Conservation (phyloP, 2,888 invertebrate species). For the Sarcophaga variegata region DNA sequence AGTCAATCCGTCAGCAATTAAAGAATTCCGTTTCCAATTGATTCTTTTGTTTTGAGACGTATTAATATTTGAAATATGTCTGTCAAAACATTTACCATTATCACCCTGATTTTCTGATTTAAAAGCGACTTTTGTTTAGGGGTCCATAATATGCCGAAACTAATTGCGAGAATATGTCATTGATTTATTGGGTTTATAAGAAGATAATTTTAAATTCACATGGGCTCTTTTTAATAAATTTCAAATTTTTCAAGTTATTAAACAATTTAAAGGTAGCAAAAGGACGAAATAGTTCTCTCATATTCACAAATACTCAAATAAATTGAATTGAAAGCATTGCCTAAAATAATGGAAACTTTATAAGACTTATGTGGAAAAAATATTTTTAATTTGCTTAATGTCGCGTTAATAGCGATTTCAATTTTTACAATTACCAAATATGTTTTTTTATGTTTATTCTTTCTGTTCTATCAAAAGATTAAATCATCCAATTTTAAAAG, state of each 20-base stretch:
- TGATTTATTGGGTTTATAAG: slow-evolving; percentile 52
- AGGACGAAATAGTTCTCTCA: too few species aligned
- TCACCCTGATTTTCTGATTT: slow-evolving; percentile 46
- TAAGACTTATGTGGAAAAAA: too few species aligned
- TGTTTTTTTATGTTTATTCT: background rate
- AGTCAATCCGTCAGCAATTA: background rate
- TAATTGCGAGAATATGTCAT: slow-evolving; percentile 54
- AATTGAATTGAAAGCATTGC: too few species aligned
- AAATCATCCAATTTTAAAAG: slow-evolving; percentile 42
- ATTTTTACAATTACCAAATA: too few species aligned
- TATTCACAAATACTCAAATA: too few species aligned
- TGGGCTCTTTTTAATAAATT: too few species aligned
- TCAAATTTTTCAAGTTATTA: too few species aligned
- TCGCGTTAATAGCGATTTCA: background rate
- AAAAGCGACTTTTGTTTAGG: slow-evolving; percentile 27
- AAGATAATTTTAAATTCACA: too few species aligned
- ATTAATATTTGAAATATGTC: slow-evolving; percentile 65
- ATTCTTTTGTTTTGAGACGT: slow-evolving; percentile 33
- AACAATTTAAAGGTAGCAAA: too few species aligned
- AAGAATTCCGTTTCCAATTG: slow-evolving; percentile 43
- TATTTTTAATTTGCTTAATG: background rate
- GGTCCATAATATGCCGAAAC: slow-evolving; percentile 32
- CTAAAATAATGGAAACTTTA: too few species aligned
- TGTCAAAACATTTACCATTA: slow-evolving; percentile 66
- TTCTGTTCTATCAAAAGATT: slow-evolving; percentile 9